Base-by-base conservation (phyloP, 2,888 invertebrate species). In the Platycheirus rosarum region DNA sequence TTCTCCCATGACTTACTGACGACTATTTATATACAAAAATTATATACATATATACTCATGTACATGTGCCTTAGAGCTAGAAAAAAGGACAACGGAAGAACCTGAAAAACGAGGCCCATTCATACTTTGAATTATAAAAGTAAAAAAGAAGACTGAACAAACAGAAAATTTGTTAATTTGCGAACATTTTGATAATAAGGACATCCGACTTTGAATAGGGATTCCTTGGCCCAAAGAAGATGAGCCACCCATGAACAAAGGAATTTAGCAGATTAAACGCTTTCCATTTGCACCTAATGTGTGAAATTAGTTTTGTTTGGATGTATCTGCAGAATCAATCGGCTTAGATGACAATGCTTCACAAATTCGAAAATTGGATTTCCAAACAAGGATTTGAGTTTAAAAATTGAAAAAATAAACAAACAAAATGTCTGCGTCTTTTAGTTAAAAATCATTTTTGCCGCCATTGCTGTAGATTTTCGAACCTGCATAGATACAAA, bases 291-390 rank as follows among this genome's bases (percentile, higher is more conserved):
- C 62, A 66, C 55, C 82, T 77, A 82, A 77, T 77, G 82, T 77
- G 82, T 82, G 82, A 82, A 82, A 82, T 82, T 82, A 77, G 77
- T 82, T 62, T 77, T 76, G 82, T 77, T 71, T 49, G 66, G 29
- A n/a, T n/a, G 6, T 32, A 66, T 69, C 29, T 70, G 32, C 26
- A 42, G 29, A 55, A 73, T 68, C 82, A 55, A 73, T 68, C 82
- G 77, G 82, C 60, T 82, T 82, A 82, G 57, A 35, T 53, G 66
- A 76, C 76, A 80, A 71, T 82, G 16, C 42, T 48, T 20, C 16
- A 57, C 7, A 73, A 82, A 77, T 68, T 73, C 37, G 14, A 82
- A 76, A 77, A 77, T 82, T 48, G 46, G 76, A 76, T 76, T 75
- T 66, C 13, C n/a, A 71, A 55, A 62, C 66, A 66, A 53, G 32